These are phyloP conservation scores for Scaptomyza pallida DNA, from an alignment of 1,140 invertebrate species.

Conservation along the genomic window DNA sequence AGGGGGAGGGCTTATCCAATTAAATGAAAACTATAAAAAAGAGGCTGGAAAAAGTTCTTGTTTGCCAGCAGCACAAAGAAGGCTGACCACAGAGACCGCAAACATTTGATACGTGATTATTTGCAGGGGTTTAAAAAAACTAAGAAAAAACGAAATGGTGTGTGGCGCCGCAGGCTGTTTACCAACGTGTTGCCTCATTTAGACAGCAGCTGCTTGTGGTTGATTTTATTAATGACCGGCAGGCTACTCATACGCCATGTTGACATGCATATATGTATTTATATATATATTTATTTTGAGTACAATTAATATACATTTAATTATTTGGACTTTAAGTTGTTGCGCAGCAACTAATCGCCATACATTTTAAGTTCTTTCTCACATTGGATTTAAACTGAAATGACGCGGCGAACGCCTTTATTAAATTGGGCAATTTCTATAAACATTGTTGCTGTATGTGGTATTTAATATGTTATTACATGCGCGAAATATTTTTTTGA, in stretches of 20 bases:
- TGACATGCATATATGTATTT: slow-evolving; percentile 3
- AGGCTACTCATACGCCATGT: slow-evolving; percentile 33
- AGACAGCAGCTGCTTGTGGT: slow-evolving; percentile 39
- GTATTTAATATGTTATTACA: not conserved
- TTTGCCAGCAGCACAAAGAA: slow-evolving; percentile 44
- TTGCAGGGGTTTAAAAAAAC: slow-evolving; percentile 8
- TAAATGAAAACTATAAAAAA: slow-evolving; percentile 17
- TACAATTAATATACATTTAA: slow-evolving; percentile 60
- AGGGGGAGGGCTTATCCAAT: not conserved
- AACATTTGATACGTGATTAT: slow-evolving; percentile 58
- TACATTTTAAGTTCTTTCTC: slow-evolving; percentile 38
- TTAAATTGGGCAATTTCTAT: slow-evolving; percentile 53
- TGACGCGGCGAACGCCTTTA: slow-evolving; percentile 30
- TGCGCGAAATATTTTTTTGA: not conserved
- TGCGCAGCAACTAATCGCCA: slow-evolving; percentile 61
- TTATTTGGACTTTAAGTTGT: slow-evolving; percentile 45
- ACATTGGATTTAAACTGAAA: slow-evolving; percentile 30
- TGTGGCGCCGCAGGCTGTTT: not conserved
- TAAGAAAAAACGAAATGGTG: slow-evolving; percentile 2
- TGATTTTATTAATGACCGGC: slow-evolving; percentile 40
- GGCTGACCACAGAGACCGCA: slow-evolving; percentile 64
- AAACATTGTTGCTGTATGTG: slow-evolving; percentile 28
- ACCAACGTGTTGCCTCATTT: slow-evolving; percentile 34
- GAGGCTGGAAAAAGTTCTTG: slow-evolving; percentile 12
- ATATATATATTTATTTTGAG: not conserved